Base-by-base conservation (phyloP, 2,113 vertebrate species). In the Ellobius talpinus region DNA sequence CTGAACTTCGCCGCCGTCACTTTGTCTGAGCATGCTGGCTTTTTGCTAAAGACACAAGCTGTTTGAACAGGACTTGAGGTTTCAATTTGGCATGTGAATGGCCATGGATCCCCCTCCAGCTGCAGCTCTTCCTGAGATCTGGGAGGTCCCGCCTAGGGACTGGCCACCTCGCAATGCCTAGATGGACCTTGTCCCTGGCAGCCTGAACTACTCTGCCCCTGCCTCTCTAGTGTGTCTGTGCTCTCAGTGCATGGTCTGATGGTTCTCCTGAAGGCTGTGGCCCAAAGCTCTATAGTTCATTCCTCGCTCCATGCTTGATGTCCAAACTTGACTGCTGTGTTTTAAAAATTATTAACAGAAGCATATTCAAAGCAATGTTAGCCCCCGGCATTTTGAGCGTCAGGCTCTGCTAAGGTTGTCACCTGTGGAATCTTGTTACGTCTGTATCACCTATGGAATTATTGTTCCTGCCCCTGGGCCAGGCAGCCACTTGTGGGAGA, bases 181-280 rank as follows among this genome's bases (percentile, higher is more conserved):
- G 23, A 45, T 31, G 39, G 7, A 6, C 31, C 39, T 33, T 82
- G 78, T 36, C 31, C 70, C 66, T 19, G 81, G 55, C 36, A 19
- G 89, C 26, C 5, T 1, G 29, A 7, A 0, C 4, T 0, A 58
- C 23, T 5, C 63, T 4, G 26, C 10, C 50, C 42, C 42, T 14
- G 42, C 33, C 17, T 72, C 61, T 7, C 3, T 3, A 13, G 66
- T n/a, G 68, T 31, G 39, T 55, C 93, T 36, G 7, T 68, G 61
- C 70, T 55, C n/a, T 8, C 0, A 0, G 55, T 23, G 29, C 0
- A 1, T 8, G 42, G 31, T 9, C 14, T 3, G 39, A 5, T 29
- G 50, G 58, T 66, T 77, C 63, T 85, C n/a, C 31, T 13, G 39
- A 90, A n/a, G 93, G 79, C 12, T 16, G 11, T 42, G 1, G 2